Base-by-base conservation (phyloP, 1,140 invertebrate genomes). In the Cepaea nemoralis region DNA sequence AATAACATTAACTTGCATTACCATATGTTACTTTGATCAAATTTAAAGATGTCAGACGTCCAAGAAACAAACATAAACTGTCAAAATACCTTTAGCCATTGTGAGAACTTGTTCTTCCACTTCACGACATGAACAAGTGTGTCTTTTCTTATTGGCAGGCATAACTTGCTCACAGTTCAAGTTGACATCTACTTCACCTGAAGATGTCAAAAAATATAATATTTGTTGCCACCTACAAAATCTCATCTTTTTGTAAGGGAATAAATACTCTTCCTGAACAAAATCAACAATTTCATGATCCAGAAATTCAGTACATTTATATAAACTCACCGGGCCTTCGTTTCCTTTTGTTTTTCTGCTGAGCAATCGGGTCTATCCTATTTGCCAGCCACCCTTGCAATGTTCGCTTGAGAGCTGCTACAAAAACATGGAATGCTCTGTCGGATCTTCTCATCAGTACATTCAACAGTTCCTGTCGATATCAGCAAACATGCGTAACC, bases 361-460 rank as follows among this genome's bases (percentile, higher is more conserved):
- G 42, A n/a, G n/a, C n/a, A 24, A 66, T 27, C 33, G 86, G 84
- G 33, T 87, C 87, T 40, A 88, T 40, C 22, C 85, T 67, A 67
- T 86, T 85, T 33, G 87, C 88, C 39, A 89, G 59, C 39, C 87
- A 83, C 27, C 80, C 86, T 70, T 89, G 88, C 27, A 88, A 66
- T 5, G 88, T 88, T 82, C 83, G 84, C 14, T 85, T 69, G 2
- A 89, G 67, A 1, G 87, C 83, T n/a, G 80, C 75, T 1, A 88
- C 87, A 83, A 89, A 89, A 55, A 87, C 86, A 77, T 83, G 77
- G 75, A 88, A 89, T 3, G 86, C 87, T 40, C 86, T 69, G 67
- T 89, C 87, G 31, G 88, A 85, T 40, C 84, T 82, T 16, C 83
- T 74, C 24, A 85, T 78, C 19, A 89, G 59, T 31, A 82, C 83